These are phyloP conservation scores for Catalaphyllia jardinei DNA, from an alignment of 64 coral and sea anemone genomes.

Conservation along the genomic window DNA sequence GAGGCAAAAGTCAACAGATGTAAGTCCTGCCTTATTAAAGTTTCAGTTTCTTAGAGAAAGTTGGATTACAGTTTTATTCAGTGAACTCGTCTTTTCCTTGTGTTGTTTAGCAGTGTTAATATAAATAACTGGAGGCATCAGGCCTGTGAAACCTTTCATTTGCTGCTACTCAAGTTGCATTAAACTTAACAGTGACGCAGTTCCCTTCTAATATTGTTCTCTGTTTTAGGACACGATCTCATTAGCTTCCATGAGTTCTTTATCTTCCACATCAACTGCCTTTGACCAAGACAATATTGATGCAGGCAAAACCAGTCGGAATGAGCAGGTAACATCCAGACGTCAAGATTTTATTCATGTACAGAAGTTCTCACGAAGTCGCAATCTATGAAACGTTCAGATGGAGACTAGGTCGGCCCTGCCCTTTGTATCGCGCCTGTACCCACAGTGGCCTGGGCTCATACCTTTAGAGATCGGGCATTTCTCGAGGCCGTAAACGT, in stretches of 20 bases:
- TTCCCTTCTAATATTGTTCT: not conserved
- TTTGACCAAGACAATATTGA: constrained; percentile 60
- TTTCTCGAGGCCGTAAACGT: too few species aligned
- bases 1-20: constrained; percentile 12
- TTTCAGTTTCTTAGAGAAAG: not conserved
- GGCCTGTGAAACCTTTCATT: not conserved
- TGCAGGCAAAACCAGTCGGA: not conserved
- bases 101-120: not conserved
- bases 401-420: too few species aligned
- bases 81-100: not conserved
- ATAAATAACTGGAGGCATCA: not conserved
- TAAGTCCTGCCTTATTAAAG: not conserved
- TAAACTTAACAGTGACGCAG: not conserved
- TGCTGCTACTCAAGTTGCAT: too few species aligned
- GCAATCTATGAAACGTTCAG: too few species aligned
- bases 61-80: not conserved
- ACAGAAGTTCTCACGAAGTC: too few species aligned
- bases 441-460: too few species aligned
- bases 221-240: constrained; percentile 28
- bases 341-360: not conserved
- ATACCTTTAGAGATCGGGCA: too few species aligned
- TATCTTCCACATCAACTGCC: constrained; percentile 45
- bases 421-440: too few species aligned
- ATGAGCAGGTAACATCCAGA: not conserved
- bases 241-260: constrained; percentile 30